Evolutionary conservation across 1,140 invertebrate species (phyloP).

Genomic region (Aporrectodea caliginosa): DNA sequence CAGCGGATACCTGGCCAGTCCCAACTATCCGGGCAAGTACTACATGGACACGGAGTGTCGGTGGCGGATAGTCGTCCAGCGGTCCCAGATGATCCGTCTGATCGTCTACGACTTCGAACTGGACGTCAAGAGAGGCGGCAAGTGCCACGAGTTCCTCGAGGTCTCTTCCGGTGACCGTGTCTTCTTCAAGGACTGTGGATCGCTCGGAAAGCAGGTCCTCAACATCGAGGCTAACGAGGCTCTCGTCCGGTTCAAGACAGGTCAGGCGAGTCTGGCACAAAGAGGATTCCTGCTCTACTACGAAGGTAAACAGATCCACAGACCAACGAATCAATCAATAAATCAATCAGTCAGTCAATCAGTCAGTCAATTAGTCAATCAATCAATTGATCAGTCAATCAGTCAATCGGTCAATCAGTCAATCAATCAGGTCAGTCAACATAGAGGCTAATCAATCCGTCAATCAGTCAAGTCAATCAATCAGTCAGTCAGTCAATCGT

Average conservation of each 20-base stretch:
- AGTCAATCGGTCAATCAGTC: not conserved
- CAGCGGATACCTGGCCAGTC: conserved; percentile 30
- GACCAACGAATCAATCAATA: not conserved
- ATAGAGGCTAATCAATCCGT: not conserved
- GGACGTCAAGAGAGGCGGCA: conserved; percentile 29
- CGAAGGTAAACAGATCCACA: conserved; percentile 18
- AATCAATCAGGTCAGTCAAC: no score
- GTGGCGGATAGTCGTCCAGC: conserved; percentile 25
- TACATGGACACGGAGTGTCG: conserved; percentile 27
- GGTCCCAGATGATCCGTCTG: conserved; percentile 14
- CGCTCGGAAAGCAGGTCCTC: conserved; percentile 13
- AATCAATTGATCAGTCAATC: not conserved
- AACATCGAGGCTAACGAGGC: conserved; percentile 7
- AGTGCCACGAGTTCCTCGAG: conserved; percentile 14
- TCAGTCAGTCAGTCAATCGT: not conserved
- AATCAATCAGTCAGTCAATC: not conserved
- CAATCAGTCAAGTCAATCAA: not conserved
- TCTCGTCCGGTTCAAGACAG: conserved; percentile 25
- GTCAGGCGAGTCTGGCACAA: conserved; percentile 23
- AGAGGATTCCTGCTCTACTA: conserved; percentile 30
- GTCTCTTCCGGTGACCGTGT: not conserved
- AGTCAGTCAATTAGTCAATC: not conserved
- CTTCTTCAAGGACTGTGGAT: conserved; percentile 24
- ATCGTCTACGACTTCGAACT: conserved; percentile 30
- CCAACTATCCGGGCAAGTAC: conserved; percentile 32